phyloP scores from a whole-genome alignment of 2,113 vertebrate genomes.

The Percopsis transmontana region DNA sequence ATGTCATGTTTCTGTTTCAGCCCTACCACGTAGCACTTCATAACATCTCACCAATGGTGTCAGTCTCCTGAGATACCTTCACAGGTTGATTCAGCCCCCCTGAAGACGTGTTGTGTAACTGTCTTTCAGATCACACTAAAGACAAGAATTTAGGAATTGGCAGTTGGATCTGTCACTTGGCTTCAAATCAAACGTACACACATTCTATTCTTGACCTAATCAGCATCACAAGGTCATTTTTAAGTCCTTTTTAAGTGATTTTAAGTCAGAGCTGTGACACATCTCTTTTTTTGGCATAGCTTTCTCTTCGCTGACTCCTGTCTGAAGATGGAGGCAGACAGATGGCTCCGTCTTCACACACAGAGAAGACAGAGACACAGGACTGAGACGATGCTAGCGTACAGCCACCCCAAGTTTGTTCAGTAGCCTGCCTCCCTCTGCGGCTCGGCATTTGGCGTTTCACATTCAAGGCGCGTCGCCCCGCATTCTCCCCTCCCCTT shows the following conservation, averaged over 20 bases:
- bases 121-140: conserved; percentile 64
- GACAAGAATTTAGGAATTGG: conserved; percentile 52
- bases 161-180: conserved; percentile 58
- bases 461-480: conserved; percentile 66
- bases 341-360: neutral
- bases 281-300: conserved; percentile 44
- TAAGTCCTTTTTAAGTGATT: conserved; percentile 39
- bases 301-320: conserved; percentile 39
- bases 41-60: conserved; percentile 39
- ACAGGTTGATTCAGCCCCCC: conserved; percentile 51
- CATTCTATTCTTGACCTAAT: neutral
- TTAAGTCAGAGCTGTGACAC: conserved; percentile 36
- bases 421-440: conserved; percentile 20
- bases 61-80: conserved; percentile 66
- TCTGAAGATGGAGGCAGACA: conserved; percentile 38
- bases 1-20: conserved; percentile 54
- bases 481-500: conserved; percentile 36
- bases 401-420: conserved; percentile 42
- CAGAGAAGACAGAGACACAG: neutral
- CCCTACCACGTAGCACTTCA: conserved; percentile 51
- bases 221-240: conserved; percentile 25
- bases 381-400: conserved; percentile 14
- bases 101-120: conserved; percentile 60
- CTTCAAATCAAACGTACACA: conserved; percentile 49
- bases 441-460: conserved; percentile 57